Conservation (phyloP, 2,888 invertebrate species). For the Poecilus cupreus region DNA sequence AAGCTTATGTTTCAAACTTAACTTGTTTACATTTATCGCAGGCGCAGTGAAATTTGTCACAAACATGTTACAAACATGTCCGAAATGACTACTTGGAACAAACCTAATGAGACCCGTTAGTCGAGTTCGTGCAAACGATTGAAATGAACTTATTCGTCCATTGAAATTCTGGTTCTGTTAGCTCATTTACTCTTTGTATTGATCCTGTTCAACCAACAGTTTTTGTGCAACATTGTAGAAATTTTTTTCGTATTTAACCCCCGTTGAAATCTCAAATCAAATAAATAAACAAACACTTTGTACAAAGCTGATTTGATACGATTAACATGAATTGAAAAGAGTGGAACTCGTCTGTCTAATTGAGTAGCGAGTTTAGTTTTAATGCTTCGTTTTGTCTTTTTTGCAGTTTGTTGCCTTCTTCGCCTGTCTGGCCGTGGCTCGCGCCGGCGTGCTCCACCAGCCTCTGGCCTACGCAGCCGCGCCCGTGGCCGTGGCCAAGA, state of each 20-base stretch:
- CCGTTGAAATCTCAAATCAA: conserved; percentile 26
- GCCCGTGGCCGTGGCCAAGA: conserved; percentile 62
- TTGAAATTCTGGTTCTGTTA: conserved; percentile 15
- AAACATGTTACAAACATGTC: too few species aligned
- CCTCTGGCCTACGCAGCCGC: conserved; percentile 62
- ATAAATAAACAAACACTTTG: conserved; percentile 22
- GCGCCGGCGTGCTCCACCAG: conserved; percentile 60
- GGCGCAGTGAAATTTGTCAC: too few species aligned
- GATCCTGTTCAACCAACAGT: conserved; percentile 29
- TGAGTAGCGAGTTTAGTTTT: background rate
- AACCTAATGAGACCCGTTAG: background rate
- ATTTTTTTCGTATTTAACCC: background rate
- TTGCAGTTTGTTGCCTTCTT: conserved; percentile 61
- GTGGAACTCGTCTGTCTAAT: background rate
- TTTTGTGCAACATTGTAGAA: background rate
- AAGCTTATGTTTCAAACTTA: too few species aligned
- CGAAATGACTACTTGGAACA: too few species aligned
- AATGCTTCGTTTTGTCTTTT: conserved; percentile 23
- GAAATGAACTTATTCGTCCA: conserved; percentile 16
- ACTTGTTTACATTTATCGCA: too few species aligned
- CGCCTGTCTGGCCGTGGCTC: conserved; percentile 61
- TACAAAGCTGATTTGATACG: conserved; percentile 15
- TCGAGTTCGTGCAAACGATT: conserved; percentile 2
- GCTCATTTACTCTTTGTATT: conserved; percentile 13
- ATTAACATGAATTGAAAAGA: background rate